Base-by-base conservation (phyloP, 2,888 invertebrate genomes). In the Mimas tiliae region DNA sequence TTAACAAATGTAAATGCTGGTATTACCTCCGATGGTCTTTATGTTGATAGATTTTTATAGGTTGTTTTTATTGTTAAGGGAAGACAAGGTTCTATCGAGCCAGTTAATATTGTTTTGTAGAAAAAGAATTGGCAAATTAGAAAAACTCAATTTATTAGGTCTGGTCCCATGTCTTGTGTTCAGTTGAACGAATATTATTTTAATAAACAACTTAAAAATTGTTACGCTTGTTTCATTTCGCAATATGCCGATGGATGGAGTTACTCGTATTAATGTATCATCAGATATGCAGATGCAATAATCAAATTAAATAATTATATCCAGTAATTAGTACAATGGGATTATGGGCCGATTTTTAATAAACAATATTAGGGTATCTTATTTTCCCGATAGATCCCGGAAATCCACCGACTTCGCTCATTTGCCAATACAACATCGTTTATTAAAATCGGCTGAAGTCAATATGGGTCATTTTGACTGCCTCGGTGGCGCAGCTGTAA, bases 161-260 rank as follows among this genome's bases (percentile, higher is more conserved):
- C 92, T 88, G 92, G 84, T 86, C 89, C 90, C 86, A 80, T 89
- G 81, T 89, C 90, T 91, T 93, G 92, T 93, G 93, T 93, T 93
- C 93, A 91, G 89, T 89, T 90, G 91, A 90, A 93, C 92, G 90
- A 93, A 91, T 93, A 93, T 93, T 92, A 93, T 93, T 93, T 93
- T 93, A 93, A 93, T 93, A 93, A 93, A 93, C 93, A 92, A 91
- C 89, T 87, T 90, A 82, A 90, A 89, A 92, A 90, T 85, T 87
- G 85, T 90, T 72, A 68, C 69, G 69, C 65, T 66, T 70, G 75
- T 88, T 87, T 90, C 75, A 85, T 86, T 88, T 74, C 27, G 6
- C 50, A 8, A 14, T 27, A 4, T 27, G 4, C 16, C 34, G 38
- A 9, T 33, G 14, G 52, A 14, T 33, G n/a, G 9, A 16, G 38